These are phyloP conservation scores for Cardiocondyla obscurior DNA, from an alignment of 1,140 invertebrate species.

Conservation along the genomic window DNA sequence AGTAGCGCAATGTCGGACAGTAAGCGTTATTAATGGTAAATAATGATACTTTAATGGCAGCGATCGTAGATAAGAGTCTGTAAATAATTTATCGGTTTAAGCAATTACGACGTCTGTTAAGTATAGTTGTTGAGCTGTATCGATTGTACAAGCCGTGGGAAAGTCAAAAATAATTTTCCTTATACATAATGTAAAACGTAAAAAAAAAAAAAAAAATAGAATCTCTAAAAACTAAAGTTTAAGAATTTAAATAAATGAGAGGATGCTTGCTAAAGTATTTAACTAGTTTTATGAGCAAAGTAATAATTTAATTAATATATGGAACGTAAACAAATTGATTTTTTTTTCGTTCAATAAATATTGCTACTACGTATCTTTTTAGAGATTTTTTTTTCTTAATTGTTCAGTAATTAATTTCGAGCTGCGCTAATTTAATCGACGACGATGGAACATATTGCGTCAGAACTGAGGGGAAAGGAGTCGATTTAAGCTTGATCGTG, in stretches of 20 bases:
- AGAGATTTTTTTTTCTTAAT: constrained; percentile 36
- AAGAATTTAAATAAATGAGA: neutral
- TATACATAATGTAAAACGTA: neutral
- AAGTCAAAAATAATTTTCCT: neutral
- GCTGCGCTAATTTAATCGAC: constrained; percentile 56
- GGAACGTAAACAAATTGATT: neutral
- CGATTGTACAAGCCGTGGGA: neutral
- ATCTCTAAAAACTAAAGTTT: neutral
- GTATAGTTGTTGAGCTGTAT: neutral
- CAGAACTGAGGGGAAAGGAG: constrained; percentile 2
- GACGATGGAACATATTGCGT: neutral
- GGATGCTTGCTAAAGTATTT: neutral
- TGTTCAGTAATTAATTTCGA: constrained; percentile 48
- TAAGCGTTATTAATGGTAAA: constrained; percentile 6
- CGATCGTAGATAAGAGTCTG: neutral
- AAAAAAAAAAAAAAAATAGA: neutral
- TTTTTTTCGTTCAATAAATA: neutral
- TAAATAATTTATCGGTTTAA: constrained; percentile 20
- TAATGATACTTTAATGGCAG: constrained; percentile 21
- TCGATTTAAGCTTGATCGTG: constrained; percentile 60
- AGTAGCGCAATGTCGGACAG: constrained; percentile 5
- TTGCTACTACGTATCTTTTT: neutral
- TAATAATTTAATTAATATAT: neutral
- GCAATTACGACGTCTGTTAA: constrained; percentile 5
- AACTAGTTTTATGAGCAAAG: neutral